phyloP scores from a whole-genome alignment of 2,113 vertebrate genomes.

The Protomyctophum bolini region DNA sequence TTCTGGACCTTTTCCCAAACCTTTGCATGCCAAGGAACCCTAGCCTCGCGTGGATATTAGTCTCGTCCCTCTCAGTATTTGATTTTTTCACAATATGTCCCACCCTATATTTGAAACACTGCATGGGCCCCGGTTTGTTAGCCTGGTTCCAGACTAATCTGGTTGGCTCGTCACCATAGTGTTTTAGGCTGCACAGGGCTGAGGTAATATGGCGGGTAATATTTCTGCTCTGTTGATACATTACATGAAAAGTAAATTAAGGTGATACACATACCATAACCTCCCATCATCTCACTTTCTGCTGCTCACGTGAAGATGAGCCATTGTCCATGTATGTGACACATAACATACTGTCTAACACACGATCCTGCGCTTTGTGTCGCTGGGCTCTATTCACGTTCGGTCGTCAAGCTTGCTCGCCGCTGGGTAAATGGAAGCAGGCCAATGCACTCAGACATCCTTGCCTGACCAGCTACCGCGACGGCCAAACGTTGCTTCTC shows the following conservation, averaged over 20 bases:
- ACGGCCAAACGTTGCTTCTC: constrained; percentile 12
- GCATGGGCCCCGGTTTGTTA: too few relatives aligned
- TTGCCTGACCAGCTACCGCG: constrained; percentile 6
- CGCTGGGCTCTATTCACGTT: constrained; percentile 4
- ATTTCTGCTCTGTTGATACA: not conserved
- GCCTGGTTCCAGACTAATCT: too few relatives aligned
- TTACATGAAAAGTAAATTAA: not conserved
- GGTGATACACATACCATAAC: not conserved
- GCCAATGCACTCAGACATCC: not conserved
- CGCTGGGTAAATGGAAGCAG: constrained; percentile 1
- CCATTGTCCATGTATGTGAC: constrained; percentile 68
- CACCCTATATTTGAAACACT: too few relatives aligned
- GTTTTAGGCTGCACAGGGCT: not conserved
- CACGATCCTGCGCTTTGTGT: constrained; percentile 35
- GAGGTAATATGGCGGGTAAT: not conserved
- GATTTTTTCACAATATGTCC: too few relatives aligned
- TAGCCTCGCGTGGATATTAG: too few relatives aligned
- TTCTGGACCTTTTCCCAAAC: too few relatives aligned
- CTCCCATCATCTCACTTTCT: too few relatives aligned
- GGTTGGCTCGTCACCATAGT: too few relatives aligned
- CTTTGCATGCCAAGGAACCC: too few relatives aligned
- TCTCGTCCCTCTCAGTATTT: too few relatives aligned
- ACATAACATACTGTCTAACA: constrained; percentile 42
- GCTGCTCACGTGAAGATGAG: constrained; percentile 15
- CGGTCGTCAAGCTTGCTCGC: too few relatives aligned